Base-by-base conservation (phyloP, 2,888 invertebrate species). In the Lamproptera curius region DNA sequence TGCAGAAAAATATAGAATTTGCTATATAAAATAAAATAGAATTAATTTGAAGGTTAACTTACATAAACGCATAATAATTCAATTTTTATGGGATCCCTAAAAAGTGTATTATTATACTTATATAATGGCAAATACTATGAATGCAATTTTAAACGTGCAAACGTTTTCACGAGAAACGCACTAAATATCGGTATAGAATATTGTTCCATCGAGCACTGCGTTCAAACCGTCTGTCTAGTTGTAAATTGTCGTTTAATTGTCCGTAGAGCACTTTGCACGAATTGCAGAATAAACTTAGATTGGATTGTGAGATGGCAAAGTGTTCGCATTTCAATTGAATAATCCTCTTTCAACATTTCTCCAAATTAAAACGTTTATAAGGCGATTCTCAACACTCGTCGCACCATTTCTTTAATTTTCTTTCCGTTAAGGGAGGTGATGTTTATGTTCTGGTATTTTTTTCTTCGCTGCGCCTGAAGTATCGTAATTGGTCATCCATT, bases 401-500 rank as follows among this genome's bases (percentile, higher is more conserved):
- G 17, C 16, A n/a, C 35, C 31, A 16, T 20, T 14, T 8, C n/a
- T 37, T 20, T 6, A 20, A 37, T 17, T 43, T 38, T 13, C 39
- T n/a, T 40, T 46, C 54, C 33, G 37, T 42, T 38, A 42, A 2
- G n/a, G 16, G 16, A 40, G 20, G 45, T 11, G 33, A 50, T 31
- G 41, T 15, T 37, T 34, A 38, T 10, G 17, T 31, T 42, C 41
- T 39, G 15, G 20, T 42, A 23, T 15, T 23, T 26, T 42, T 16
- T 14, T 48, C 15, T 11, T 23, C 13, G 33, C 42, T 17, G 17
- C 47, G 23, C 20, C 36, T 33, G 42, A 42, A 42, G 47, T 35
- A 37, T 42, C 42, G 42, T 42, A 47, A 42, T 47, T 47, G 37
- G 31, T 38, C 8, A 41, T 31, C 41, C 41, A 46, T 46, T 46